Conservation (phyloP, 2,888 invertebrate species). For the Hydrotaea diabolus region DNA sequence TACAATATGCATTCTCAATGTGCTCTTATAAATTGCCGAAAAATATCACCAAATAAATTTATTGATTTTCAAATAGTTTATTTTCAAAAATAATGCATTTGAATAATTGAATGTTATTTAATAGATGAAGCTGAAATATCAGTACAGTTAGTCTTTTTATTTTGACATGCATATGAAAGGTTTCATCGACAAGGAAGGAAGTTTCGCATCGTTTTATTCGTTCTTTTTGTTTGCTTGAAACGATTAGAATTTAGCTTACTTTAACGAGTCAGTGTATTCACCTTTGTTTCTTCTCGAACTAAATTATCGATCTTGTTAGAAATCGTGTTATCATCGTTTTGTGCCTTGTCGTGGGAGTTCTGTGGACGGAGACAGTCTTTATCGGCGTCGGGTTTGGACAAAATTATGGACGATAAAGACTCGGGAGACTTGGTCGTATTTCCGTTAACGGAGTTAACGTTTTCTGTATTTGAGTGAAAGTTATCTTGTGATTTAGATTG, state of each 20-base stretch:
- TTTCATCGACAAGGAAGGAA: conserved; percentile 51
- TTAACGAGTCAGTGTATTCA: conserved; percentile 65
- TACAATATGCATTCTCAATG: not conserved
- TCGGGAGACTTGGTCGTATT: not conserved
- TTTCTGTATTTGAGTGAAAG: no score
- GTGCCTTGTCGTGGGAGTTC: not conserved
- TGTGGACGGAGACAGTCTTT: not conserved
- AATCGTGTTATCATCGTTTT: conserved; percentile 36
- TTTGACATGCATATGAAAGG: conserved; percentile 61
- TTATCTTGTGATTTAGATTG: no score
- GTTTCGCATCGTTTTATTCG: conserved; percentile 38
- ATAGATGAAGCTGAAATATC: conserved; percentile 39
- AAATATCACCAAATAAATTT: no score
- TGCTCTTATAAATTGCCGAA: not conserved
- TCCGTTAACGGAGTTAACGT: not conserved
- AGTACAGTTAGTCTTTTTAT: conserved; percentile 57
- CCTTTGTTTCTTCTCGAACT: conserved; percentile 58
- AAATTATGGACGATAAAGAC: conserved; percentile 5
- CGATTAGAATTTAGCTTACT: conserved; percentile 56
- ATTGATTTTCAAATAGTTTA: no score
- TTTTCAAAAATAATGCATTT: no score
- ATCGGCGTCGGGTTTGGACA: not conserved
- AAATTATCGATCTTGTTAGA: conserved; percentile 48
- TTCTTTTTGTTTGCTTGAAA: conserved; percentile 56
- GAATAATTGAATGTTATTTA: conserved; percentile 18